phyloP scores from a whole-genome alignment of 2,797 vertebrate genomes.

The Catamblyrhynchus diadema region DNA sequence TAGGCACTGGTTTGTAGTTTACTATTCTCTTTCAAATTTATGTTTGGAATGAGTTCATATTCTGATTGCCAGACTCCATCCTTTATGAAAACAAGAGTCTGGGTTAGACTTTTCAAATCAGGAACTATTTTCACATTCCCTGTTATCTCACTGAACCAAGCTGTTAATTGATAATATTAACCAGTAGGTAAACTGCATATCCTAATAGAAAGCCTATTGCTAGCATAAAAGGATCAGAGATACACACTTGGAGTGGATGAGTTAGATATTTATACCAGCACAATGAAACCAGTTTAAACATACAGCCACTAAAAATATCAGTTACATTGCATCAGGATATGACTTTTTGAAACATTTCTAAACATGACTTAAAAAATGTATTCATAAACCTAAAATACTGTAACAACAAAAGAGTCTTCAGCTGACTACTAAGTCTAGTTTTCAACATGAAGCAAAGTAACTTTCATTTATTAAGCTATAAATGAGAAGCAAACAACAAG shows the following conservation, averaged over 20 bases:
- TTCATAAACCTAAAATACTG: neutral
- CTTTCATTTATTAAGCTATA: neutral
- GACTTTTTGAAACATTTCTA: neutral
- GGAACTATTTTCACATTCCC: neutral
- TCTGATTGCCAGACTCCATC: neutral
- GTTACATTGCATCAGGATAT: neutral
- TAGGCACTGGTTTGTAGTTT: slow-evolving; percentile 13
- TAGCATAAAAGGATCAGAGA: neutral
- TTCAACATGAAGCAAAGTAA: neutral
- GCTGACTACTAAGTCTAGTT: neutral
- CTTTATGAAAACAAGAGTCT: neutral
- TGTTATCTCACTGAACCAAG: neutral
- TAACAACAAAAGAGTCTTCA: neutral
- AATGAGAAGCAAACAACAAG: neutral
- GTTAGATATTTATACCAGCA: neutral
- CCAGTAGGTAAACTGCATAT: neutral
- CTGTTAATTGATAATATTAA: neutral
- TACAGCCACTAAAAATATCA: neutral
- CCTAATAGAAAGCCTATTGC: neutral
- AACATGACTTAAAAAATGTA: neutral
- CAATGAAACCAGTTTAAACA: neutral
- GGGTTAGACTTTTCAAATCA: neutral
- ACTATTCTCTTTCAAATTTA: neutral
- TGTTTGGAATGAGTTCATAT: neutral
- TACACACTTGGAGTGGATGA: neutral